These are phyloP conservation scores for Cephonodes hylas DNA, from an alignment of 2,888 invertebrate genomes.

Conservation along the genomic window DNA sequence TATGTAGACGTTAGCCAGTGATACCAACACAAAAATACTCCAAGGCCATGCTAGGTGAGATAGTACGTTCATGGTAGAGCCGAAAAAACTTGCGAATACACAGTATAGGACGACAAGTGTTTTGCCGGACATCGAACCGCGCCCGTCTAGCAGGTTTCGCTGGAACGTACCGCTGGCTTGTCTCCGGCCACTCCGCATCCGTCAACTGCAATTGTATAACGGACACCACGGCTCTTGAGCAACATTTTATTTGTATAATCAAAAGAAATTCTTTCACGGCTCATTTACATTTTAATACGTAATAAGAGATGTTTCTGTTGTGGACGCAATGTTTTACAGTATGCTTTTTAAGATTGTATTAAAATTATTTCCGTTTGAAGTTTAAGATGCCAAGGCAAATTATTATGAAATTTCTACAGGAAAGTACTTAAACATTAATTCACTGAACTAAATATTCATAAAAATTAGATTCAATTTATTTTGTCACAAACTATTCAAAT, in stretches of 20 bases:
- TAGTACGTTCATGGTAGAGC: constrained; percentile 36
- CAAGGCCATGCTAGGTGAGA: constrained; percentile 40
- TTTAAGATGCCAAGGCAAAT: too few relatives aligned
- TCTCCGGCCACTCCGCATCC: constrained; percentile 46
- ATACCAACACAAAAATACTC: constrained; percentile 19
- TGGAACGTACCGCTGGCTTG: constrained; percentile 27
- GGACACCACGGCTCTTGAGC: constrained; percentile 34
- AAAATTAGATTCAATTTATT: too few relatives aligned
- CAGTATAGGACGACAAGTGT: constrained; percentile 51
- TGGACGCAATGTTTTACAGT: not conserved
- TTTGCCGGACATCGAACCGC: constrained; percentile 62
- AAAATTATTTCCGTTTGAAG: not conserved
- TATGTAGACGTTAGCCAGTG: constrained; percentile 5
- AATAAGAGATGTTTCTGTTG: not conserved
- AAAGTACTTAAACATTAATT: too few relatives aligned
- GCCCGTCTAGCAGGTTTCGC: constrained; percentile 62
- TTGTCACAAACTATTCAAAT: too few relatives aligned
- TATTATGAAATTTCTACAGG: too few relatives aligned
- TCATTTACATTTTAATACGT: constrained; percentile 6
- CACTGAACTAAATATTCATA: too few relatives aligned
- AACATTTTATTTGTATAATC: constrained; percentile 31
- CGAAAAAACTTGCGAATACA: constrained; percentile 39
- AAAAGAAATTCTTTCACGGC: constrained; percentile 15
- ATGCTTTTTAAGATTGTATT: not conserved
- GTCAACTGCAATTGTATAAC: constrained; percentile 64